Evolutionary conservation across 2,797 vertebrate genomes (phyloP).

Genomic region (Lepilemur ruficaudatus): DNA sequence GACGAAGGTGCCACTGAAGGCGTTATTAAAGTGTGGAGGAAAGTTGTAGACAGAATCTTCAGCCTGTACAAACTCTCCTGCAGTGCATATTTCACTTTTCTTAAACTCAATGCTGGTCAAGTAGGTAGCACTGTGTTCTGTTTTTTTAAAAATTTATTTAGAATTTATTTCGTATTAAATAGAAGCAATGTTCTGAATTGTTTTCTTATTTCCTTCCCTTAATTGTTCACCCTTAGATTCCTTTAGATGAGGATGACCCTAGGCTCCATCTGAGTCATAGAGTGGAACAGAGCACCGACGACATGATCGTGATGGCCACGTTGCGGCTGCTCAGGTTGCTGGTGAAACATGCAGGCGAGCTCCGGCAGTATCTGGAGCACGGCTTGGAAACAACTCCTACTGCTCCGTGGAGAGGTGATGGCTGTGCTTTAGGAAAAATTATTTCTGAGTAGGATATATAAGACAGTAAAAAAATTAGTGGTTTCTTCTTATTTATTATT

Average conservation of each 20-base stretch:
- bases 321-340: constrained; percentile 93
- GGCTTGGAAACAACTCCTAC: constrained; percentile 97
- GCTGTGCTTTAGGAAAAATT: background rate
- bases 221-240: constrained; percentile 83
- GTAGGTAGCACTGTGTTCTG: constrained; percentile 79
- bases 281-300: constrained; percentile 96
- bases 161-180: background rate
- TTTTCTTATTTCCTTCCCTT: background rate
- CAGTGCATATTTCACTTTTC: constrained; percentile 98
- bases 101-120: constrained; percentile 97
- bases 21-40: constrained; percentile 95
- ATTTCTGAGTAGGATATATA: background rate
- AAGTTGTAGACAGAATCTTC: constrained; percentile 96
- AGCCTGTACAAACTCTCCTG: constrained; percentile 97
- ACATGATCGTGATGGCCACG: constrained; percentile 98
- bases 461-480: background rate
- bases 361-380: constrained; percentile 94
- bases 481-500: background rate
- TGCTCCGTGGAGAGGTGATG: constrained; percentile 95
- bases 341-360: constrained; percentile 97
- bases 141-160: background rate
- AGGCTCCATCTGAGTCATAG: constrained; percentile 88
- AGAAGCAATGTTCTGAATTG: background rate
- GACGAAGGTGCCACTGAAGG: constrained; percentile 93
- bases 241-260: constrained; percentile 94